Base-by-base conservation (phyloP, 2,113 vertebrate genomes). In the Camelus bactrianus region DNA sequence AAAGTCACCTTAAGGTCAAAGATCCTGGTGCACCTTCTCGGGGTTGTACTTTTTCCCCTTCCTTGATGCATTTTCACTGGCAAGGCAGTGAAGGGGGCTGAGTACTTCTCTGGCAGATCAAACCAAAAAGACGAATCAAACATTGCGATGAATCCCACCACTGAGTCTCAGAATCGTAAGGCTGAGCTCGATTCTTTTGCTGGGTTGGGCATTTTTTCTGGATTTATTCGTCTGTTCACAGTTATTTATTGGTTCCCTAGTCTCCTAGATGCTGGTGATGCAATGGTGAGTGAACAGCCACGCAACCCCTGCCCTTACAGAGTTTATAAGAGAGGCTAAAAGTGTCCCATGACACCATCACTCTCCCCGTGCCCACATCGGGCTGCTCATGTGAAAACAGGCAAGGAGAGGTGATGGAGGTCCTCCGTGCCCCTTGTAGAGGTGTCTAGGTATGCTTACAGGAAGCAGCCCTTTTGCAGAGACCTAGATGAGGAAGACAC, bases 321-420 rank as follows among this genome's bases (percentile, higher is more conserved):
- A 54, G 19, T 52, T 60, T 38, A 5, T 12, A 52, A 52, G 13
- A 35, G 32, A 60, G 1, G 28, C 13, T 14, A 6, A 54, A 35
- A 15, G 14, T 5, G 16, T 1, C 9, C 19, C n/a, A 1, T 4
- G 5, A 58, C 38, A 42, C 38, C 38, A 42, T 20, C 52, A 15
- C 3, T 5, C 38, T 42, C 38, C 38, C 26, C 8, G 2, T 48
- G 20, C 24, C 35, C 38, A 0, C 13, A 32, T 22, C 26, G 32
- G 72, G 13, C 2, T 11, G 26, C 28, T 38, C 8, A 19, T 1
- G 3, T 8, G 15, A 26, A 77, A 72, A 11, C 1, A 24, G 16
- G 32, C 60, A 50, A 10, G 30, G 9, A 11, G 17, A 46, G 5
- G 16, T 4, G 3, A 0, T 0, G 0, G 6, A 20, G 15, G 8